Evolutionary conservation across 2,888 invertebrate species (phyloP).

Genomic region (Caenorhabditis angaria): DNA sequence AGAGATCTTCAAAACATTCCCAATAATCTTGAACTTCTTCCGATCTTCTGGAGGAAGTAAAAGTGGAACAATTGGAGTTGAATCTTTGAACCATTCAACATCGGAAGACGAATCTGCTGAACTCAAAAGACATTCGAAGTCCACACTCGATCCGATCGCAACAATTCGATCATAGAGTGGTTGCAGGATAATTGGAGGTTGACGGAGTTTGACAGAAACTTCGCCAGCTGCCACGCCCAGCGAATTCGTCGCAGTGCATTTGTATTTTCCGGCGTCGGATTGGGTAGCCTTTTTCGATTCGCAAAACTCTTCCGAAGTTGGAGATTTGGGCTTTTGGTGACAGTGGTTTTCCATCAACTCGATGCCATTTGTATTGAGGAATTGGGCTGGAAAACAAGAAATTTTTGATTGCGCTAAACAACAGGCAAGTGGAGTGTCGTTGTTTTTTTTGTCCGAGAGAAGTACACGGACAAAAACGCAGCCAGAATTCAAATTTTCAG

Average conservation of each 20-base stretch:
- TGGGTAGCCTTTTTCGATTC: slow-evolving; percentile 61
- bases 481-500: not conserved
- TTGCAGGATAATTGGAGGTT: slow-evolving; percentile 58
- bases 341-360: slow-evolving; percentile 64
- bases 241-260: slow-evolving; percentile 64
- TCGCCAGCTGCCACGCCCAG: slow-evolving; percentile 61
- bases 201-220: slow-evolving; percentile 61
- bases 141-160: slow-evolving; percentile 48
- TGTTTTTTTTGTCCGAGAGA: too few species aligned
- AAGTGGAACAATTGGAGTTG: slow-evolving; percentile 58
- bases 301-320: slow-evolving; percentile 64
- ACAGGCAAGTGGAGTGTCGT: too few species aligned
- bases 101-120: slow-evolving; percentile 45
- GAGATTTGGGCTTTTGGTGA: slow-evolving; percentile 51
- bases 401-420: not conserved
- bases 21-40: slow-evolving; percentile 50
- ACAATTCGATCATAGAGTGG: slow-evolving; percentile 57
- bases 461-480: too few species aligned
- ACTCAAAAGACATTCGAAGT: slow-evolving; percentile 57
- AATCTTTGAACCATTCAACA: slow-evolving; percentile 58
- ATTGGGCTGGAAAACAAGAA: slow-evolving; percentile 57
- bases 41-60: slow-evolving; percentile 60
- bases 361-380: slow-evolving; percentile 65
- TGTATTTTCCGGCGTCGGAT: slow-evolving; percentile 60
- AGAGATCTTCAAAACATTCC: slow-evolving; percentile 47